phyloP scores from a whole-genome alignment of 2,888 invertebrate genomes.

The Trissolcus brochymenae region DNA sequence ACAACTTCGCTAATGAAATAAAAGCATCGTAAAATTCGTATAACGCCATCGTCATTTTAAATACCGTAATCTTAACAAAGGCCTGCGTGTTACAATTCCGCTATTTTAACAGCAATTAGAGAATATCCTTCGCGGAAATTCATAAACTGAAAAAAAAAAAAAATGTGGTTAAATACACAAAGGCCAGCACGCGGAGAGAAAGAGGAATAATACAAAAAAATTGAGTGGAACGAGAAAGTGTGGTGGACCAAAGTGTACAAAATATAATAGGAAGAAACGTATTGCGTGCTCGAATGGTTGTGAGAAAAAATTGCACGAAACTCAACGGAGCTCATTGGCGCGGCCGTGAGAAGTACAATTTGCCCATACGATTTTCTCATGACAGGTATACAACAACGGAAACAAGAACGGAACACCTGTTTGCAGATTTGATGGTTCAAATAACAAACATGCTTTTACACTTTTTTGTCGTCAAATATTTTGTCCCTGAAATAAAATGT shows the following conservation, averaged over 20 bases:
- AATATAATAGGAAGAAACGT: slow-evolving; percentile 23
- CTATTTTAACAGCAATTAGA: too few species aligned
- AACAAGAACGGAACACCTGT: slow-evolving; percentile 35
- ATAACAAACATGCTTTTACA: slow-evolving; percentile 8
- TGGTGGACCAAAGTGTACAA: not conserved
- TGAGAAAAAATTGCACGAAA: slow-evolving; percentile 34
- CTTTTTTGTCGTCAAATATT: not conserved
- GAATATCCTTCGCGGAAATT: too few species aligned
- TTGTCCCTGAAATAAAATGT: too few species aligned
- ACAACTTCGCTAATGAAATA: too few species aligned
- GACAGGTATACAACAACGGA: slow-evolving; percentile 29
- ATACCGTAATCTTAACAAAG: too few species aligned
- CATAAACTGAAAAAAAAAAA: too few species aligned
- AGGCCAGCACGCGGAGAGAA: not conserved
- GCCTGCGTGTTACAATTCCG: too few species aligned
- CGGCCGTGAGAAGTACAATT: slow-evolving; percentile 45
- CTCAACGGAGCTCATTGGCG: slow-evolving; percentile 24
- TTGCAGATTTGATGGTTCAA: slow-evolving; percentile 4
- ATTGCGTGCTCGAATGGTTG: slow-evolving; percentile 42
- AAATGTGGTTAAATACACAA: too few species aligned
- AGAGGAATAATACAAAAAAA: slow-evolving; percentile 1
- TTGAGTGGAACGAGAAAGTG: slow-evolving; percentile 4
- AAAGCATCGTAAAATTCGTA: too few species aligned
- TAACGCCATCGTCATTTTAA: too few species aligned
- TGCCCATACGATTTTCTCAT: slow-evolving; percentile 39